Percentiles rank a stretch among this genome's conserved stretches.
phyloP scores from a whole-genome alignment of 2,888 invertebrate species.

The Vanessa cardui region DNA sequence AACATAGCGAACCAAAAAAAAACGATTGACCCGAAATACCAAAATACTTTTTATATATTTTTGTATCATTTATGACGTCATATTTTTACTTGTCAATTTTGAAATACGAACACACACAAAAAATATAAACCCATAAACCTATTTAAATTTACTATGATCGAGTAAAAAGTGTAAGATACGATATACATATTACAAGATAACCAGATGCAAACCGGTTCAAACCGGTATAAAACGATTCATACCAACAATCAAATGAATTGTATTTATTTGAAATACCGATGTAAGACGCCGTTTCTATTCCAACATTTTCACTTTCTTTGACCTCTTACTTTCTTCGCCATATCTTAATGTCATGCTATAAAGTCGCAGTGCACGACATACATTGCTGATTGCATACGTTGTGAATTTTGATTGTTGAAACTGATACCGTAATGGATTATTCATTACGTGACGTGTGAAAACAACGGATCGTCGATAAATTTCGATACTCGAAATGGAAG shows the following conservation, averaged over 20 bases:
- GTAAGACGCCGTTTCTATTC: constrained; percentile 41
- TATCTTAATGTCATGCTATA: neutral
- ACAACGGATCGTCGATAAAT: no score
- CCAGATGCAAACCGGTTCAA: constrained; percentile 5
- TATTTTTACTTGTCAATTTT: no score
- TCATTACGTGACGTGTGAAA: neutral
- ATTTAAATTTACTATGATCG: neutral
- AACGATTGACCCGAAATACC: no score
- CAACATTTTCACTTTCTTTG: constrained; percentile 51
- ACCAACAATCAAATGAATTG: constrained; percentile 10
- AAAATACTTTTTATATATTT: no score
- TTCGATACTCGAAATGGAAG: no score
- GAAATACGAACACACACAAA: no score
- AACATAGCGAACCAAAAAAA: no score
- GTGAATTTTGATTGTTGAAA: neutral
- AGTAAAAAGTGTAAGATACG: neutral
- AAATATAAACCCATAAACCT: no score
- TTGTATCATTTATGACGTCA: no score
- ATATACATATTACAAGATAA: neutral
- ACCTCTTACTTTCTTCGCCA: constrained; percentile 50
- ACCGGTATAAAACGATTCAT: neutral
- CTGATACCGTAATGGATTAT: neutral
- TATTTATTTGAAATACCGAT: constrained; percentile 10
- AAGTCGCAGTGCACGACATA: neutral
- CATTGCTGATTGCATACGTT: neutral